Conservation (phyloP, 2,888 invertebrate species). For the Sycophila texana region DNA sequence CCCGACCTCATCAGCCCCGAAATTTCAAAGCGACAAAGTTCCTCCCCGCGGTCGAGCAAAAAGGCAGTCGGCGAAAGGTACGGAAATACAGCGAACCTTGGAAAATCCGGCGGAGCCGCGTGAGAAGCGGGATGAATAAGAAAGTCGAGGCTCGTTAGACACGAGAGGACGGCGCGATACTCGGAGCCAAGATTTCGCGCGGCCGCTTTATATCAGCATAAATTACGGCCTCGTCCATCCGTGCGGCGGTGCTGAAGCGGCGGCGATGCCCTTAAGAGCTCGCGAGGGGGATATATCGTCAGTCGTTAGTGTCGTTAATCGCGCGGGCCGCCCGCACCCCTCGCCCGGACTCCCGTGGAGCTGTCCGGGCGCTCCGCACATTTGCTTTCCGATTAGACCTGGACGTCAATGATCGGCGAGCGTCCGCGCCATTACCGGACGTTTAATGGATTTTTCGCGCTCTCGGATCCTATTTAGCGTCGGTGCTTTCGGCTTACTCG, state of each 20-base stretch:
- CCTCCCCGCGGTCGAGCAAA: too few relatives aligned
- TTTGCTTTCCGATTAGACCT: conserved; percentile 19
- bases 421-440: background rate
- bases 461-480: background rate
- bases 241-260: background rate
- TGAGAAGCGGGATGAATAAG: conserved; percentile 2
- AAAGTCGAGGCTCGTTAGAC: conserved; percentile 27
- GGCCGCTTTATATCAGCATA: conserved; percentile 43
- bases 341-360: background rate
- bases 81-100: background rate
- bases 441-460: background rate
- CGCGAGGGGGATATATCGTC: conserved; percentile 14
- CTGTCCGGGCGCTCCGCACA: background rate
- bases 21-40: too few relatives aligned
- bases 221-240: conserved; percentile 43
- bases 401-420: conserved; percentile 7
- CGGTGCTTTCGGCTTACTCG: too few relatives aligned
- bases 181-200: conserved; percentile 34
- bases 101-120: background rate
- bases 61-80: too few relatives aligned
- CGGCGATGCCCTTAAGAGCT: conserved; percentile 10
- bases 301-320: conserved; percentile 44
- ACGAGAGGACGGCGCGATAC: background rate
- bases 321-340: conserved; percentile 1
- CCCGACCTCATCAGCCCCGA: too few relatives aligned